Evolutionary conservation across 2,888 invertebrate species (phyloP).

Genomic region (Apamea monoglypha): DNA sequence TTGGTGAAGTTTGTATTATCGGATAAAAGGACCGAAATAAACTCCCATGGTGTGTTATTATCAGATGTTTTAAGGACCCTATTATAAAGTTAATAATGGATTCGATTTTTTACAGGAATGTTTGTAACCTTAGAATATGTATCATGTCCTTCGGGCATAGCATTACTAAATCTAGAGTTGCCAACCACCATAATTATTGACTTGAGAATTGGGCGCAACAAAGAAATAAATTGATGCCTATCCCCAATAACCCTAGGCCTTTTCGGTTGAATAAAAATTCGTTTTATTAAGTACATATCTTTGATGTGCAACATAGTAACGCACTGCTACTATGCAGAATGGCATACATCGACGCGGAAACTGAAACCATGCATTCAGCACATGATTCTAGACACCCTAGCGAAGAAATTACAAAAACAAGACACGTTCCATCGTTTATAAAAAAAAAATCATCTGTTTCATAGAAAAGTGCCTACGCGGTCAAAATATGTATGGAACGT

Average conservation of each 20-base stretch:
- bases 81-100: conserved; percentile 74
- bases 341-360: not conserved
- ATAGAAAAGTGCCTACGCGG: not conserved
- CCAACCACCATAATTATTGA: conserved; percentile 46
- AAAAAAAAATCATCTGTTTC: not conserved
- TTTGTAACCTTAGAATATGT: conserved; percentile 56
- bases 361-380: too few relatives aligned
- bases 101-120: conserved; percentile 62
- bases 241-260: conserved; percentile 3
- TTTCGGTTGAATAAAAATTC: not conserved
- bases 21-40: conserved; percentile 68
- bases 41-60: conserved; percentile 72
- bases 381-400: too few relatives aligned
- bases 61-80: conserved; percentile 71
- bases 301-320: not conserved
- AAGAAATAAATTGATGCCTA: conserved; percentile 22
- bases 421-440: too few relatives aligned
- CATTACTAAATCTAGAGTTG: conserved; percentile 42
- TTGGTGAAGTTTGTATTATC: conserved; percentile 37
- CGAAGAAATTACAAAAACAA: too few relatives aligned
- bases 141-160: conserved; percentile 58
- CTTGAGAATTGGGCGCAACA: conserved; percentile 9
- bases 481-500: not conserved
- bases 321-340: not conserved
- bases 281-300: not conserved